phyloP scores from a whole-genome alignment of 2,888 invertebrate genomes.

The Pteria penguin region DNA sequence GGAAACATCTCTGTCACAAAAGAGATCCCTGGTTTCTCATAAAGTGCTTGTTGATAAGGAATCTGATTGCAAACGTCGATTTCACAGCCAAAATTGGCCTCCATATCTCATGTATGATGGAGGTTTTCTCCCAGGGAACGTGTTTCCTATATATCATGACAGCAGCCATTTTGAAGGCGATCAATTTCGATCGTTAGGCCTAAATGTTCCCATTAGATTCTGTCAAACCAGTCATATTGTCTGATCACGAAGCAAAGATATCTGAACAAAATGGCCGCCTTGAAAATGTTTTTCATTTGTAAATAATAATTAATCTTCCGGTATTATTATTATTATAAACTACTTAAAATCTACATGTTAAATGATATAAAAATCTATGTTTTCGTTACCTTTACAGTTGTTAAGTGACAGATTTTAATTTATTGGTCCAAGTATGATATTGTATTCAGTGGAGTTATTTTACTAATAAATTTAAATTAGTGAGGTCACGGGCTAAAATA shows the following conservation, averaged over 20 bases:
- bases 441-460: too few species aligned
- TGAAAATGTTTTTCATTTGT: too few species aligned
- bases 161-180: neutral
- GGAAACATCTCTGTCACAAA: neutral
- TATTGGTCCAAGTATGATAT: too few species aligned
- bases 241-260: neutral
- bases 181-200: neutral
- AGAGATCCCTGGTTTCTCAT: neutral
- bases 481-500: too few species aligned
- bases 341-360: too few species aligned
- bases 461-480: too few species aligned
- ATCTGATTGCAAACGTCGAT: neutral
- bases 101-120: neutral
- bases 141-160: neutral
- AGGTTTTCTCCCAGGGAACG: neutral
- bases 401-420: too few species aligned
- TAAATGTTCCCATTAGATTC: neutral
- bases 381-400: too few species aligned
- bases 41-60: neutral
- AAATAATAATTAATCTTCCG: too few species aligned
- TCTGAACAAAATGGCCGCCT: too few species aligned
- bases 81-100: neutral
- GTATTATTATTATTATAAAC: too few species aligned
- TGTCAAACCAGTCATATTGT: neutral
- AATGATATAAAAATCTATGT: too few species aligned